phyloP scores from a whole-genome alignment of 2,113 vertebrate species.

The Bos taurus region ARS-UCD2.0 NC_037356.1:41662001-41662500 shows the following conservation, averaged over 20 bases:
- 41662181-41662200: neutral
- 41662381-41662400: neutral
- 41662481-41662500: constrained; percentile 82
- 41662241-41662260: neutral
- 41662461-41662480: constrained; percentile 84
- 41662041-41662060: neutral
- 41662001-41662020: neutral
- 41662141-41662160: neutral
- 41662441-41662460: constrained; percentile 80
- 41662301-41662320: neutral
- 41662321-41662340: neutral
- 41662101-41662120: neutral
- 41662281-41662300: neutral
- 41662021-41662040: neutral
- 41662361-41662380: neutral
- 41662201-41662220: neutral
- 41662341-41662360: neutral
- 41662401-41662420: constrained; percentile 55
- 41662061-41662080: neutral
- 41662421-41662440: constrained; percentile 72
- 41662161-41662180: neutral
- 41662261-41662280: neutral
- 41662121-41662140: neutral
- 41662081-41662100: neutral
- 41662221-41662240: neutral